Evolutionary conservation across 2,113 vertebrate species (phyloP), one percentile per base, ranked within the genome.

Genomic region (Epinephelus moara): DNA sequence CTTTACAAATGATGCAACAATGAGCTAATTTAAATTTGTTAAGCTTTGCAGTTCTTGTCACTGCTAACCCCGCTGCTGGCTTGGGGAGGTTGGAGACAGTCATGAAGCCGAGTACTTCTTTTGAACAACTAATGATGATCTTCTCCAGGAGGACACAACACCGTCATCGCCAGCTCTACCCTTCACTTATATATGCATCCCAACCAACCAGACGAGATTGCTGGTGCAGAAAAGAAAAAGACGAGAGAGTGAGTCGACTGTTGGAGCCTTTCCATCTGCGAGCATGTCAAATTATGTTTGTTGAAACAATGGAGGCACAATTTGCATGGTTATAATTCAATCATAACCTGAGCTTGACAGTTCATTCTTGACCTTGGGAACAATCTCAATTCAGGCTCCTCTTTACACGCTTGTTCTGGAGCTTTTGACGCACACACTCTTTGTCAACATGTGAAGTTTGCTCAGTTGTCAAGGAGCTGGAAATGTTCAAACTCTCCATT

Each of bases 1-100:
- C 17, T n/a, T 7, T 49, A 23, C 40, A 47, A 64, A 64, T 75
- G 60, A 64, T 53, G 47, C 50, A 76, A 76, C 37, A 3, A 27
- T 66, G n/a, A 19, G 52, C 23, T 23, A 13, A 62, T 40, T 59
- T 33, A 2, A 33, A 52, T 75, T 15, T 63, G 19, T 23, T 62
- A 13, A 40, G 27, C 25, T 12, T 1, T 55, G 63, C 42, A 37
- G 40, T 12, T 68, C 14, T 40, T 37, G 21, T 50, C 27, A 23
- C 8, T 11, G 62, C 21, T 50, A 49, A 49, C 53, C 40, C 27
- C 6, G 7, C 57, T 18, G 18, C 6, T 23, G 19, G 45, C 27
- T 45, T 62, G 42, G 6, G 13, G 71, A 47, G 40, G 55, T 13
- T 60, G 15, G 3, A 59, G 37, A 57, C 53, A 57, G 19, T 61